phyloP scores from a whole-genome alignment of 2,888 invertebrate species.

The Diarsia brunnea region DNA sequence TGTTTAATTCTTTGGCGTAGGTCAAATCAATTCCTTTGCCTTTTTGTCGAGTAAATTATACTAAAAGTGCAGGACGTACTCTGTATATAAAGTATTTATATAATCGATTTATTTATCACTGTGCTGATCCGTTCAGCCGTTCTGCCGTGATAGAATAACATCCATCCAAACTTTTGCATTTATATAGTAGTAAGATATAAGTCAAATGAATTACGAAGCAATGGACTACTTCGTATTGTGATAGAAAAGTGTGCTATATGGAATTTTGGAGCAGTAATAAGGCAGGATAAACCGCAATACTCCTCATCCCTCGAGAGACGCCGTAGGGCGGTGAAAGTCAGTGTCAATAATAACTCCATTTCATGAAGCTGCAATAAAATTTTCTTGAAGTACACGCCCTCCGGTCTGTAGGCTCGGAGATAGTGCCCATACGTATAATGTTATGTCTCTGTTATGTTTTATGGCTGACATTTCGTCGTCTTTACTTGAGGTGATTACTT shows the following conservation, averaged over 20 bases:
- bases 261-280: neutral
- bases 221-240: neutral
- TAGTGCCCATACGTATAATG: slow-evolving; percentile 13
- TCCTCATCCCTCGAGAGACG: neutral
- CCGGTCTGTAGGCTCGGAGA: slow-evolving; percentile 20
- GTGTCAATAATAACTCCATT: too few relatives aligned
- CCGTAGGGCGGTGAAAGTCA: too few relatives aligned
- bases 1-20: neutral
- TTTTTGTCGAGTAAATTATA: slow-evolving; percentile 1
- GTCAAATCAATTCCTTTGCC: neutral
- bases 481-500: neutral
- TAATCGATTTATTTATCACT: too few relatives aligned
- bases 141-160: too few relatives aligned
- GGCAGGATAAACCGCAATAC: neutral
- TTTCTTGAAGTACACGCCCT: neutral
- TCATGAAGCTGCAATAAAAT: too few relatives aligned
- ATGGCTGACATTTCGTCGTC: slow-evolving; percentile 11
- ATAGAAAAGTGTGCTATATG: neutral
- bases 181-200: too few relatives aligned
- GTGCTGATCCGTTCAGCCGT: too few relatives aligned
- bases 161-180: too few relatives aligned
- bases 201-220: too few relatives aligned
- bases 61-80: too few relatives aligned
- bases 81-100: too few relatives aligned
- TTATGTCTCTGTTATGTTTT: slow-evolving; percentile 27